These are phyloP conservation scores for Nebria ingens DNA, from an alignment of 1,140 invertebrate species.

Conservation along the genomic window DNA sequence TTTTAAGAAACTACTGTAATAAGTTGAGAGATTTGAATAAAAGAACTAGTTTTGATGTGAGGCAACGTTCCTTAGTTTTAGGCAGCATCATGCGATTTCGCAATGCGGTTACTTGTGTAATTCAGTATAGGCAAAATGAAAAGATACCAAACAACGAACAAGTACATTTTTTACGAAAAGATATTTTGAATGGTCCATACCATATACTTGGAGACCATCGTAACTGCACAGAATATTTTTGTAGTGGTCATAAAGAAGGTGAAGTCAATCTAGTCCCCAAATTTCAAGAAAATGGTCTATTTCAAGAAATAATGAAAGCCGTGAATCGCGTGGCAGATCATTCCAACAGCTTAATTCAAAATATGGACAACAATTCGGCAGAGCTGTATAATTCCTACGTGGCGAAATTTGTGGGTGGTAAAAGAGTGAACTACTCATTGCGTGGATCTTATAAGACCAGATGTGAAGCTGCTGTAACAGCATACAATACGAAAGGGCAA, in stretches of 20 bases:
- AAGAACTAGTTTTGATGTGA: slow-evolving; percentile 12
- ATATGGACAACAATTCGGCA: background rate
- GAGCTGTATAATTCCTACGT: background rate
- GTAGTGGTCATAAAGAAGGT: background rate
- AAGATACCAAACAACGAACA: slow-evolving; percentile 11
- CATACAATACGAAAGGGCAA: too few species aligned
- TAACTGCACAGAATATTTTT: background rate
- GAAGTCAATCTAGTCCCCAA: background rate
- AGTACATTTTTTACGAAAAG: slow-evolving; percentile 14
- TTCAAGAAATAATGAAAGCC: background rate
- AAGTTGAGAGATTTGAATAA: background rate
- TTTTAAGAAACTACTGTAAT: slow-evolving; percentile 18
- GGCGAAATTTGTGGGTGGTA: too few species aligned
- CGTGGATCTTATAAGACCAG: too few species aligned
- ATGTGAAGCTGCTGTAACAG: too few species aligned
- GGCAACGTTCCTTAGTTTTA: background rate
- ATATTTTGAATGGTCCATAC: slow-evolving; percentile 18
- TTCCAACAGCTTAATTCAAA: background rate
- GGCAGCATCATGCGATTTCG: slow-evolving; percentile 7
- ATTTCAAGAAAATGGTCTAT: background rate
- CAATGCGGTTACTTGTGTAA: slow-evolving; percentile 7
- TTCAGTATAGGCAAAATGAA: background rate
- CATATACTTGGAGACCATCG: slow-evolving; percentile 23
- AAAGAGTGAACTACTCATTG: too few species aligned
- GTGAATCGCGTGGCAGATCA: background rate